Conservation (phyloP, 2,888 invertebrate genomes). For the Eupithecia subumbrata region DNA sequence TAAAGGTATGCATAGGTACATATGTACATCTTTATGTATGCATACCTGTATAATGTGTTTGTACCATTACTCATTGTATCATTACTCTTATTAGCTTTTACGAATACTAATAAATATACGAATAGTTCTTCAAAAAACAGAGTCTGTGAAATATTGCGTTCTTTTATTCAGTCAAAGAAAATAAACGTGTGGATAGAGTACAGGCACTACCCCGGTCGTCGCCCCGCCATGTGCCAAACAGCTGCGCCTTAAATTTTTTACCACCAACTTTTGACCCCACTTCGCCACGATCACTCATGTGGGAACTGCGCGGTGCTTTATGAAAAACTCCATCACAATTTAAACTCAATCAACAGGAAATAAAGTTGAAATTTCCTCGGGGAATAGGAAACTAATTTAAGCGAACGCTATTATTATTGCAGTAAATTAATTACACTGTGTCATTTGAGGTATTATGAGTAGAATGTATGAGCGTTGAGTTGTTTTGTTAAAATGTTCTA, state of each 20-base stretch:
- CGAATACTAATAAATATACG: too few relatives aligned
- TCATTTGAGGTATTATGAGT: constrained; percentile 45
- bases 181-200: too few relatives aligned
- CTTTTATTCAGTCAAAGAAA: too few relatives aligned
- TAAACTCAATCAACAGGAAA: constrained; percentile 54
- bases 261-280: constrained; percentile 81
- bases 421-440: constrained; percentile 66
- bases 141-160: too few relatives aligned
- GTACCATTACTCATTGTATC: too few relatives aligned
- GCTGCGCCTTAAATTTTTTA: constrained; percentile 78
- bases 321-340: constrained; percentile 61
- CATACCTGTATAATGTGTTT: too few relatives aligned
- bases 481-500: constrained; percentile 39
- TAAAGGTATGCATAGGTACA: too few relatives aligned
- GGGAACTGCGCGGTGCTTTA: constrained; percentile 71
- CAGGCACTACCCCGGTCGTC: constrained; percentile 31
- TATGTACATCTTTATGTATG: too few relatives aligned
- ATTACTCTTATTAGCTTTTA: too few relatives aligned
- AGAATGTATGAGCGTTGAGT: constrained; percentile 51
- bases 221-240: constrained; percentile 74
- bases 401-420: constrained; percentile 65
- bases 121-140: too few relatives aligned
- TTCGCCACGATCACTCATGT: constrained; percentile 78
- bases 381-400: constrained; percentile 48
- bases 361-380: constrained; percentile 57